Evolutionary conservation across 1,140 invertebrate species (phyloP), one percentile per base, ranked within the genome.

Genomic region (Hypsibius dujardini): DNA sequence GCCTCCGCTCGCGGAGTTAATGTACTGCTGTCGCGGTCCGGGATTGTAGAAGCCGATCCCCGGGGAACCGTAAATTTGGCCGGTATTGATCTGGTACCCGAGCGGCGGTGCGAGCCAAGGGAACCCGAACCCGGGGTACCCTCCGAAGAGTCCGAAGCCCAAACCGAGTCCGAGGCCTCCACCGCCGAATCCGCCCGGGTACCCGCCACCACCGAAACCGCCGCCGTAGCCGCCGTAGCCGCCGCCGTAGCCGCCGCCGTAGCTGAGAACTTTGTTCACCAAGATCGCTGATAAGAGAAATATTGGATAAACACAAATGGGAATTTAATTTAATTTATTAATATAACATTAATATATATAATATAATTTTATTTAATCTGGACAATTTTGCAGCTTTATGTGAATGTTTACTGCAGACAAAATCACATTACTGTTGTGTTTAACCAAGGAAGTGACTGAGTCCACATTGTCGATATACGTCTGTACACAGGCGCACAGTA

Each of bases 111-210:
- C 47, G 73, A 71, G 46, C 74, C 69, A 3, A 73, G 73, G 28
- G 73, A 74, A 46, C 75, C 74, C 45, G 74, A 73, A 59, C 78
- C 78, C 14, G 73, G 74, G n/a, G 76, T 74, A 40, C 72, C 73
- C 46, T 75, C 75, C 2, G 74, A 74, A 60, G 69, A 15, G 47
- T 2, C 73, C 47, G 46, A 73, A 67, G 69, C 73, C 74, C 28
- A 74, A 60, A 40, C 72, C 69, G 46, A 59, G 72, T 14, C 60
- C 73, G 67, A 73, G 70, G 47, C 74, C 69, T 42, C 74, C 59
- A 69, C 76, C 67, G 59, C 74, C 70, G 71, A 73, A 73, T 45
- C 74, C 69, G 2, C 71, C 69, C 14, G 72, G 46, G 12, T 72
- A 70, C 47, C 72, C 71, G 69, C 70, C 69, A 46, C 60, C 56